These are phyloP conservation scores for Crotalus horridus DNA, from an alignment of 2,113 vertebrate species.

Conservation along the genomic window DNA sequence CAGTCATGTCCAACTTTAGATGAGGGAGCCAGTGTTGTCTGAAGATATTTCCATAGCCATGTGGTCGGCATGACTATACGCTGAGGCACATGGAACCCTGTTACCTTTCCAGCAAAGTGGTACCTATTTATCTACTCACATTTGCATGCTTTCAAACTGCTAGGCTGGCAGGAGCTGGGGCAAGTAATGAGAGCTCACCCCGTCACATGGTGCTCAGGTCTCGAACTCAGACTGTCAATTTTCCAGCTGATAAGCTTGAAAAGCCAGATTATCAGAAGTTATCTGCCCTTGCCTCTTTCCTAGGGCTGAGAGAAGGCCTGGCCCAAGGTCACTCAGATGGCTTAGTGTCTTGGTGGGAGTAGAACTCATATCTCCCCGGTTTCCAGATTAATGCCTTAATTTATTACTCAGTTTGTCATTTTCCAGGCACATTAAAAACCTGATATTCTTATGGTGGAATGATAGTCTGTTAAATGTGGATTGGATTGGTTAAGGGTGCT, in stretches of 20 bases:
- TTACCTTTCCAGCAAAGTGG: background rate
- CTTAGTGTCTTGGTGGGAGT: background rate
- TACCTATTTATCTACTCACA: background rate
- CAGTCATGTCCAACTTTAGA: background rate
- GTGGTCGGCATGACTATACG: background rate
- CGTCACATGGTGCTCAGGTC: background rate
- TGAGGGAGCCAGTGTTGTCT: background rate
- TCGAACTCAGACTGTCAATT: background rate
- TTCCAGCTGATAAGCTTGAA: background rate
- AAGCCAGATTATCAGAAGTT: background rate
- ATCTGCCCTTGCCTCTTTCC: background rate
- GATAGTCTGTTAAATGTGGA: background rate
- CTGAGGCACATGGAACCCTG: background rate
- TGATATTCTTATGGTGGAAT: no score
- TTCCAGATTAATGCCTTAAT: background rate
- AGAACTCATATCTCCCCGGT: background rate
- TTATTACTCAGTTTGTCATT: background rate
- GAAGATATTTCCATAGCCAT: background rate
- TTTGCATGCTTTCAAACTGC: background rate
- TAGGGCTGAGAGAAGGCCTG: background rate
- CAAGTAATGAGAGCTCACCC: background rate
- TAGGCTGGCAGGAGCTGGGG: background rate
- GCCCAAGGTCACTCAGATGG: background rate
- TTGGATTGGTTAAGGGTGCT: constrained; percentile 17
- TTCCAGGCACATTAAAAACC: background rate